These are phyloP conservation scores for Galleria mellonella DNA, from an alignment of 1,140 invertebrate genomes.

Conservation along the genomic window DNA sequence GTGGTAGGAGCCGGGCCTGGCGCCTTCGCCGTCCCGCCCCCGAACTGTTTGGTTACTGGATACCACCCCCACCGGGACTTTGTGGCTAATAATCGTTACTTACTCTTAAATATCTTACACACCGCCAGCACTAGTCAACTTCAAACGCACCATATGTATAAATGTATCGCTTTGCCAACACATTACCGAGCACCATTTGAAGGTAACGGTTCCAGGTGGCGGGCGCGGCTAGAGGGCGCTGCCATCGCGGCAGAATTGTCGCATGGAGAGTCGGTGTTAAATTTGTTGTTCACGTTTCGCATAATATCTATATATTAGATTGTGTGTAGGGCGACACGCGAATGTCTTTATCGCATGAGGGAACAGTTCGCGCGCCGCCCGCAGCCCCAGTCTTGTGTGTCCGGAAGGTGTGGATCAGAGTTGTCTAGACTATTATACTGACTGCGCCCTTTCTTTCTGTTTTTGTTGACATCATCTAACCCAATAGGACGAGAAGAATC, in stretches of 20 bases:
- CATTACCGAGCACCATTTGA: constrained; percentile 4
- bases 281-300: constrained; percentile 59
- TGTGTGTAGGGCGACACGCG: constrained; percentile 53
- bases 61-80: constrained; percentile 22
- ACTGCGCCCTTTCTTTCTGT: constrained; percentile 79
- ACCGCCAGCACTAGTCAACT: neutral
- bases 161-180: neutral
- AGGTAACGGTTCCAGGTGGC: constrained; percentile 43
- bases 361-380: constrained; percentile 9
- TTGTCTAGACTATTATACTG: constrained; percentile 72
- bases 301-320: constrained; percentile 47
- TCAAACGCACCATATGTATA: too few species aligned
- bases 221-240: constrained; percentile 47
- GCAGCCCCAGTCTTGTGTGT: constrained; percentile 35
- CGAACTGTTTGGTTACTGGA: constrained; percentile 17
- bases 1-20: constrained; percentile 79
- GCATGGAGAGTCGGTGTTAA: constrained; percentile 66
- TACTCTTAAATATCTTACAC: neutral
- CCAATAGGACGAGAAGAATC: constrained; percentile 89
- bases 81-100: constrained; percentile 1
- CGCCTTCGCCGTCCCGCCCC: constrained; percentile 54
- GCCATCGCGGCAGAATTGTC: constrained; percentile 56
- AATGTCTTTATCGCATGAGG: constrained; percentile 25
- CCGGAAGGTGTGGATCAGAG: constrained; percentile 46
- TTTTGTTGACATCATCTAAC: constrained; percentile 77